phyloP scores from a whole-genome alignment of 2,888 invertebrate species.

The Pogonocherus hispidulus region DNA sequence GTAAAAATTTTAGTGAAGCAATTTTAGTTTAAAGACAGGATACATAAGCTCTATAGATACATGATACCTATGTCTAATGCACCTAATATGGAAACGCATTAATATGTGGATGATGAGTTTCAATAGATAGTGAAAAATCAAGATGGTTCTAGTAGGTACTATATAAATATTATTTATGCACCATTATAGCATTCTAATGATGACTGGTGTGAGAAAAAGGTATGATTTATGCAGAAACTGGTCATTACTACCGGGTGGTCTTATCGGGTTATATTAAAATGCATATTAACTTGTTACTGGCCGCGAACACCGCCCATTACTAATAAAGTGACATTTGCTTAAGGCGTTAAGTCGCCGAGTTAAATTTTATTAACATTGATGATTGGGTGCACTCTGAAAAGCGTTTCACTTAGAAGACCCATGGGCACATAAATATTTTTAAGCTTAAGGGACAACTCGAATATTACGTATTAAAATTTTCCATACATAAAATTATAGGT shows the following conservation, averaged over 20 bases:
- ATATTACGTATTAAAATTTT: no score
- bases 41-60: not conserved
- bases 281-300: slow-evolving; percentile 69
- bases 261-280: slow-evolving; percentile 68
- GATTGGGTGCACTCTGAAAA: slow-evolving; percentile 20
- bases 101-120: slow-evolving; percentile 8
- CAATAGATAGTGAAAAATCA: slow-evolving; percentile 21
- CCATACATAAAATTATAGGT: no score
- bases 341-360: slow-evolving; percentile 53
- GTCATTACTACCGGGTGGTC: slow-evolving; percentile 69
- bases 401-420: slow-evolving; percentile 13
- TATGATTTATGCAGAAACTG: slow-evolving; percentile 67
- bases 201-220: slow-evolving; percentile 66
- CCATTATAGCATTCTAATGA: slow-evolving; percentile 62
- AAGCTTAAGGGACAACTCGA: not conserved
- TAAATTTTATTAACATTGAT: slow-evolving; percentile 37
- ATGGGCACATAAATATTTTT: not conserved
- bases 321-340: slow-evolving; percentile 68
- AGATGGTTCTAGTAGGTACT: slow-evolving; percentile 21
- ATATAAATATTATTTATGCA: slow-evolving; percentile 53
- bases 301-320: slow-evolving; percentile 66
- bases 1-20: not conserved
- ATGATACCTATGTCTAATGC: not conserved
- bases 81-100: slow-evolving; percentile 12
- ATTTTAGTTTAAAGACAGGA: slow-evolving; percentile 1